Base-by-base conservation (phyloP, 1,140 invertebrate species). In the Drosophila suzukii region DNA sequence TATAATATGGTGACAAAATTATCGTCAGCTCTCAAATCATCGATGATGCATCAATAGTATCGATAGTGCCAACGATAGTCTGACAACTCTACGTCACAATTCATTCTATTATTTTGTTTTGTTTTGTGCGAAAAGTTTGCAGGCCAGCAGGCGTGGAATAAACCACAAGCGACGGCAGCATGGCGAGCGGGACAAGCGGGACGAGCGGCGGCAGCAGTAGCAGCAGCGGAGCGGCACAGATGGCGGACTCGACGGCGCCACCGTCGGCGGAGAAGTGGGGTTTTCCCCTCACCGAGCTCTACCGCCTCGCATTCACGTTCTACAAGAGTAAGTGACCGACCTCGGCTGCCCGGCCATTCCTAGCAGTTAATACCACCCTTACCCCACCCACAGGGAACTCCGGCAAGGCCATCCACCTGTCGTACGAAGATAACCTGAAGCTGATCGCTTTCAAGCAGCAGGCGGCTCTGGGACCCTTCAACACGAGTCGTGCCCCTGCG, bases 401-500 rank as follows among this genome's bases (percentile, higher is more conserved):
- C 93, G 98, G 98, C 10, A 99, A 98, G 93, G 97, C 98, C 54
- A 94, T 99, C 38, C 97, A 98, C 90, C 94, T 99, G 51, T 97
- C 97, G 38, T 99, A 99, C 93, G 96, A 98, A 92, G 97, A 99
- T 90, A 97, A 98, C 93, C 92, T 98, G 17, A 96, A 97, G 91
- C 92, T 99, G 65, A 96, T 99, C 11, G 98, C 98, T 3, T 97
- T 97, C 80, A 97, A 96, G 7, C 97, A 98, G 90, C 98, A 99
- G 94, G 96, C 97, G 6, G 94, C 94, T 8, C 95, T 98, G 93
- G 98, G 98, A 6, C 96, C 97, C 68, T 98, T 96, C 83, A 94
- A 95, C 75, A 92, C 94, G 41, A 95, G 96, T 65, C 96, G 96
- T 68, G 95, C 96, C 10, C 95, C 97, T 39, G 97, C 97, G 38